Conservation (phyloP, 2,888 invertebrate genomes). For the Meloe dianella region DNA sequence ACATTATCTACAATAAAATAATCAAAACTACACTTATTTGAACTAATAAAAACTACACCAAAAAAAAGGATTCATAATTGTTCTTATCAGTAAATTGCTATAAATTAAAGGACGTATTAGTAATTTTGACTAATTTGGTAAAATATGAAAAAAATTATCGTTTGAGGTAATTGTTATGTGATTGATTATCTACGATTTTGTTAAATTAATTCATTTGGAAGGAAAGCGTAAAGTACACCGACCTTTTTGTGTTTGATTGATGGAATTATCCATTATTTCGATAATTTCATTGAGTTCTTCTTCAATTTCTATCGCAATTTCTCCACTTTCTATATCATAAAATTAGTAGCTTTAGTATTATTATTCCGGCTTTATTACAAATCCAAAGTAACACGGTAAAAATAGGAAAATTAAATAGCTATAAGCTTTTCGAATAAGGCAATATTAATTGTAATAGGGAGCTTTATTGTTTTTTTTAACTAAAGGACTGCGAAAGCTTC, state of each 20-base stretch:
- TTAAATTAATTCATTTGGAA: not conserved
- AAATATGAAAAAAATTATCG: too few species aligned
- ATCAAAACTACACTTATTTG: not conserved
- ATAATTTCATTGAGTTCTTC: conserved; percentile 18
- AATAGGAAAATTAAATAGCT: not conserved
- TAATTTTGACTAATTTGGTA: not conserved
- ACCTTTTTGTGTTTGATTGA: not conserved
- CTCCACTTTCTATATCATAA: conserved; percentile 34
- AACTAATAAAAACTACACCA: not conserved
- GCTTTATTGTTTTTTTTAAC: not conserved
- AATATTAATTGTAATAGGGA: not conserved
- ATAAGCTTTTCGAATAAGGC: not conserved
- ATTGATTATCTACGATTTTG: not conserved
- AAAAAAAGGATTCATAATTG: too few species aligned
- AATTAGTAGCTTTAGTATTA: conserved; percentile 31
- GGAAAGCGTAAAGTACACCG: not conserved
- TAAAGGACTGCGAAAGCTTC: not conserved
- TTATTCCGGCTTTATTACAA: conserved; percentile 10
- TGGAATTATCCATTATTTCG: not conserved
- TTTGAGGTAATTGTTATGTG: too few species aligned
- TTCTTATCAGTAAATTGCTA: not conserved
- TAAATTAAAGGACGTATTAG: not conserved
- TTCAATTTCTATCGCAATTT: conserved; percentile 26
- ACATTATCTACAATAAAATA: not conserved
- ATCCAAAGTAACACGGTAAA: too few species aligned